Percentiles rank a stretch among this genome's conserved stretches.
Evolutionary conservation across 2,797 vertebrate genomes (phyloP).

Genomic region (Cottoperca gobio): DNA sequence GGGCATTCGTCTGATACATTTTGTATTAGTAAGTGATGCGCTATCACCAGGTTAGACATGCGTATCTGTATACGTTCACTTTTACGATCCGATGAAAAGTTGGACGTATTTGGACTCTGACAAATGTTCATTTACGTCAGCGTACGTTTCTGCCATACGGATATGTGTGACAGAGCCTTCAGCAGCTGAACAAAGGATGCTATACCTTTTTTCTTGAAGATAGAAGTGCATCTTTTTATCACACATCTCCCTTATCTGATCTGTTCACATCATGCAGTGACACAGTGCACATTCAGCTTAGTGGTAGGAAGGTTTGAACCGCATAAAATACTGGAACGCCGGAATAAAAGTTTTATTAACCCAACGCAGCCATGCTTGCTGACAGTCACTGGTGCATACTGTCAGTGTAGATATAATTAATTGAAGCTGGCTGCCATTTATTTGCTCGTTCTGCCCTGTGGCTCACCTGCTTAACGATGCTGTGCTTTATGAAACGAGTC

Average conservation of each 20-base stretch:
- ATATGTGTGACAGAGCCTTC: no score
- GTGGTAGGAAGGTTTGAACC: neutral
- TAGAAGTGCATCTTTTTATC: no score
- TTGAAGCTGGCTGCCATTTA: constrained; percentile 14
- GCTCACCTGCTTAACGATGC: constrained; percentile 4
- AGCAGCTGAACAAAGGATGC: no score
- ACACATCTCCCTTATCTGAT: constrained; percentile 30
- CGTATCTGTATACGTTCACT: no score
- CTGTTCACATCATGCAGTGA: neutral
- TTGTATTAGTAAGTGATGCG: no score
- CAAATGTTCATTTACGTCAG: no score
- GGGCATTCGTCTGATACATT: no score
- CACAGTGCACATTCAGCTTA: constrained; percentile 20
- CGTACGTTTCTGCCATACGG: no score
- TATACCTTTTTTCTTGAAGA: no score
- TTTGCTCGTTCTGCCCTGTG: neutral
- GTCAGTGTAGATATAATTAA: constrained; percentile 26
- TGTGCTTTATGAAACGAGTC: constrained; percentile 1
- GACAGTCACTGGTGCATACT: constrained; percentile 17
- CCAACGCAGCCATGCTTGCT: neutral
- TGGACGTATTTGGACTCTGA: no score
- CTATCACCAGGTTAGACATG: no score
- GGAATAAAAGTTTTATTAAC: constrained; percentile 15
- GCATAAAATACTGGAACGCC: neutral
- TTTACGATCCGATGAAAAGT: no score